A percentile compares a stretch with the other conserved stretches of the same genome.
Evolutionary conservation across 2,797 vertebrate species (phyloP).

Genomic region (Aphelocoma californica): DNA sequence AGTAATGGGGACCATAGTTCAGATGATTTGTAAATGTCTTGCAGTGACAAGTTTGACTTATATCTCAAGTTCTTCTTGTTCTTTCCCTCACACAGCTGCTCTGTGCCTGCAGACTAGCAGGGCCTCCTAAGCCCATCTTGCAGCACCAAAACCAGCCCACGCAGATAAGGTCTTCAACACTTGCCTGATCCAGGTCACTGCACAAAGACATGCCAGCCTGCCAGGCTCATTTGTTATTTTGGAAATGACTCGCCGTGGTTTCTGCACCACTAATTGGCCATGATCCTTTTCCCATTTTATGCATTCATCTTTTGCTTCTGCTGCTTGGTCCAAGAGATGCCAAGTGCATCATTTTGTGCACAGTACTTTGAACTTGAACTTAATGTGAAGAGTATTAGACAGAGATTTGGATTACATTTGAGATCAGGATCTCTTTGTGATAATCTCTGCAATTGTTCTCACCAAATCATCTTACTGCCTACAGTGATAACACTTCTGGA

Average conservation of each 20-base stretch:
- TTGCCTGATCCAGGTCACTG: constrained; percentile 40
- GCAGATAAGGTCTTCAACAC: background rate
- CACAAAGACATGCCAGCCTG: constrained; percentile 24
- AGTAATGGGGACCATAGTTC: constrained; percentile 53
- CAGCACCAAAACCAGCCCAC: background rate
- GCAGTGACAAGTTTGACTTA: constrained; percentile 17
- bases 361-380: background rate
- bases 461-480: constrained; percentile 4
- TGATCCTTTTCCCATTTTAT: constrained; percentile 35
- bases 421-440: constrained; percentile 19
- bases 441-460: constrained; percentile 26
- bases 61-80: constrained; percentile 9
- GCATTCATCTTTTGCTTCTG: constrained; percentile 48
- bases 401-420: constrained; percentile 31
- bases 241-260: constrained; percentile 36
- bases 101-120: background rate
- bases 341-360: background rate
- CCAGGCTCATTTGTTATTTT: constrained; percentile 60
- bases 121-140: background rate
- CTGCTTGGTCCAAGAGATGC: constrained; percentile 3
- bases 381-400: background rate
- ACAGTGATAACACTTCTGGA: background rate
- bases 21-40: constrained; percentile 31
- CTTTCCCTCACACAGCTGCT: background rate
- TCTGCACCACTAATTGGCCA: constrained; percentile 55